Evolutionary conservation across 2,888 invertebrate genomes (phyloP).

Genomic region (Scaptodrosophila latifasciaeformis): DNA sequence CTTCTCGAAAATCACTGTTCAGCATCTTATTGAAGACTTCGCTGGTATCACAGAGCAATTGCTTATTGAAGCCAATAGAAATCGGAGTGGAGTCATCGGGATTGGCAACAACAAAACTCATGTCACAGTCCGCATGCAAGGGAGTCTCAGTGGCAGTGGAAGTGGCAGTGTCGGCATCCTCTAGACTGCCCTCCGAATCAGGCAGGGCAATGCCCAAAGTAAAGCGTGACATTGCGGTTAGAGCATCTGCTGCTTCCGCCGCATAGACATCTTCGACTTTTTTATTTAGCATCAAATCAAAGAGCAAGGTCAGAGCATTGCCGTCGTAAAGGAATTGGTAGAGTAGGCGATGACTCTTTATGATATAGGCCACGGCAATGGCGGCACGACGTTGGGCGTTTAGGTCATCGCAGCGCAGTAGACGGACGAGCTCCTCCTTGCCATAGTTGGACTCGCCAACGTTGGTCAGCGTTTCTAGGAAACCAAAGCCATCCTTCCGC

Average conservation of each 20-base stretch:
- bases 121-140: slow-evolving; percentile 59
- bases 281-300: slow-evolving; percentile 68
- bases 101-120: slow-evolving; percentile 63
- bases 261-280: slow-evolving; percentile 62
- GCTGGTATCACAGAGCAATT: slow-evolving; percentile 70
- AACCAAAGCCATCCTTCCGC: slow-evolving; percentile 63
- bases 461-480: slow-evolving; percentile 70
- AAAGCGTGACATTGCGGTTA: slow-evolving; percentile 70
- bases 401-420: slow-evolving; percentile 67
- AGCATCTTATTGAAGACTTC: slow-evolving; percentile 75
- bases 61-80: slow-evolving; percentile 68
- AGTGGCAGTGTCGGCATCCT: slow-evolving; percentile 16
- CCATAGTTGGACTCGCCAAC: slow-evolving; percentile 75
- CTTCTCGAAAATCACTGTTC: slow-evolving; percentile 73
- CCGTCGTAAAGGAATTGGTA: slow-evolving; percentile 72
- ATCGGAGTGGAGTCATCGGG: slow-evolving; percentile 23
- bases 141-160: slow-evolving; percentile 29
- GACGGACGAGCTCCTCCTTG: slow-evolving; percentile 71
- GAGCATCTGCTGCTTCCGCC: slow-evolving; percentile 71
- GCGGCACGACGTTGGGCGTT: slow-evolving; percentile 71
- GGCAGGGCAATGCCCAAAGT: slow-evolving; percentile 68
- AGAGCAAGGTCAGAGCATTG: slow-evolving; percentile 66
- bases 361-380: slow-evolving; percentile 72
- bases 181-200: slow-evolving; percentile 36
- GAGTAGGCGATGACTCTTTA: slow-evolving; percentile 69